These are phyloP conservation scores for Gymnosoma rotundatum DNA, from an alignment of 2,888 invertebrate species.

Conservation along the genomic window DNA sequence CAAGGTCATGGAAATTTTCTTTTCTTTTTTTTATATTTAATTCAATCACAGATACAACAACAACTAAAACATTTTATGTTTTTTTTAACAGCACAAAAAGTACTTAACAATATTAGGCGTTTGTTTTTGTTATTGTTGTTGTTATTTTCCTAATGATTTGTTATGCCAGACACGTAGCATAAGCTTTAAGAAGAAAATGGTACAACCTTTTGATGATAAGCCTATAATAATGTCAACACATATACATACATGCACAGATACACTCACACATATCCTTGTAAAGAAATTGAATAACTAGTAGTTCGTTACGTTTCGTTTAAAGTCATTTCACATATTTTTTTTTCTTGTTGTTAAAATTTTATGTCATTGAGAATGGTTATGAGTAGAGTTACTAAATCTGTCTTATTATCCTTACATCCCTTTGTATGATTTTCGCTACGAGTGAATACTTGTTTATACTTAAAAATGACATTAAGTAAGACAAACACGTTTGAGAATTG, in stretches of 20 bases:
- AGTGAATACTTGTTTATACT: constrained; percentile 31
- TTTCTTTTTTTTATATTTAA: constrained; percentile 23
- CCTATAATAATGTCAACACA: constrained; percentile 69
- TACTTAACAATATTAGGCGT: constrained; percentile 67
- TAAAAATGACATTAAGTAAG: constrained; percentile 69
- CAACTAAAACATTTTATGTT: constrained; percentile 55
- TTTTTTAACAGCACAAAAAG: constrained; percentile 61
- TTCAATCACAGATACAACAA: constrained; percentile 64
- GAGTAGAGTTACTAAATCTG: constrained; percentile 13
- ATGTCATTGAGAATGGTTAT: constrained; percentile 50
- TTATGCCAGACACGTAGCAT: constrained; percentile 66
- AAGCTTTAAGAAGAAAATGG: constrained; percentile 50
- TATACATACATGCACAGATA: not conserved
- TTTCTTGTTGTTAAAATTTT: constrained; percentile 14
- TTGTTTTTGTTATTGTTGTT: not conserved
- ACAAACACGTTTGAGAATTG: constrained; percentile 64
- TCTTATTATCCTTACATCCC: constrained; percentile 26
- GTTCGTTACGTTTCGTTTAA: constrained; percentile 55
- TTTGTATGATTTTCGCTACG: constrained; percentile 6
- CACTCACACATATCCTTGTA: not conserved
- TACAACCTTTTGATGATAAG: constrained; percentile 65
- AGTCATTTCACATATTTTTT: constrained; percentile 19
- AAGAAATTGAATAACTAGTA: constrained; percentile 64
- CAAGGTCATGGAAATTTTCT: constrained; percentile 60
- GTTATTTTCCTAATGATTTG: constrained; percentile 60